Percentiles rank a stretch among this genome's conserved stretches.
These are phyloP conservation scores for Antheraea pernyi DNA, from an alignment of 1,140 invertebrate species.

Conservation along the genomic window DNA sequence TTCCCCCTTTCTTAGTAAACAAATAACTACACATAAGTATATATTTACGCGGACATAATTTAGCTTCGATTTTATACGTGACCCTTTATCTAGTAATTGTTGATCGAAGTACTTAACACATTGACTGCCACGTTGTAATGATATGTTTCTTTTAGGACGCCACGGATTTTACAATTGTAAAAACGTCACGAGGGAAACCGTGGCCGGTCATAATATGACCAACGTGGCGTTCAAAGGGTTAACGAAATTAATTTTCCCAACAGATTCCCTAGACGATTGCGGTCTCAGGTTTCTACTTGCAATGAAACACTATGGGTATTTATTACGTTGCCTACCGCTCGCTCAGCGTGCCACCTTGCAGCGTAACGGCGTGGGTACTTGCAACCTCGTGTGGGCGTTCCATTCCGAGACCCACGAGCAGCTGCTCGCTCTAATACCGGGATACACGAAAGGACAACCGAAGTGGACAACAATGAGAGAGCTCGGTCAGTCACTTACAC, in stretches of 20 bases:
- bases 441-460: slow-evolving; percentile 89
- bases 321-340: slow-evolving; percentile 93
- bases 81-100: too few relatives aligned
- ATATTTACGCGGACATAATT: too few relatives aligned
- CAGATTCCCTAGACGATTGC: slow-evolving; percentile 97
- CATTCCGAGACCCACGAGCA: slow-evolving; percentile 99
- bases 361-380: slow-evolving; percentile 93
- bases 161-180: too few relatives aligned
- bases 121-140: too few relatives aligned
- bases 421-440: slow-evolving; percentile 93
- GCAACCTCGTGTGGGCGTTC: slow-evolving; percentile 99
- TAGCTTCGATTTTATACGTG: too few relatives aligned
- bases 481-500: slow-evolving; percentile 77
- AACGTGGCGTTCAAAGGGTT: too few relatives aligned
- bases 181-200: too few relatives aligned
- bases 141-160: too few relatives aligned
- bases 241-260: neutral
- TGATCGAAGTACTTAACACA: too few relatives aligned
- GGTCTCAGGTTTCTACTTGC: slow-evolving; percentile 97
- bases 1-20: too few relatives aligned
- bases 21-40: too few relatives aligned
- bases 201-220: too few relatives aligned
- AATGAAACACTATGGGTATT: slow-evolving; percentile 98
- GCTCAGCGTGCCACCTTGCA: slow-evolving; percentile 93
- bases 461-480: slow-evolving; percentile 96